Base-by-base conservation (phyloP, 2,113 vertebrate genomes). In the Paramisgurnus dabryanus region DNA sequence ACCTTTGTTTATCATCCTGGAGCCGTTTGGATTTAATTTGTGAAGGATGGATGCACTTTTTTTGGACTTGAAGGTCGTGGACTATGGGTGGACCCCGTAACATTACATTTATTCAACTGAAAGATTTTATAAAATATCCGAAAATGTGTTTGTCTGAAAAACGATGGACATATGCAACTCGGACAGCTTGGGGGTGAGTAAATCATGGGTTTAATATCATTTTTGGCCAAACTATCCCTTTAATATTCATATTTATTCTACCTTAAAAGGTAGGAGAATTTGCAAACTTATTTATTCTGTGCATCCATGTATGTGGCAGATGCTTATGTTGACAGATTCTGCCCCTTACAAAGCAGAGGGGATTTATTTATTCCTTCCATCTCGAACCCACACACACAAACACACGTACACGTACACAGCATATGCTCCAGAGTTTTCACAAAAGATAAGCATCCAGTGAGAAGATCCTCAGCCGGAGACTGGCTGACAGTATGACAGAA, bases 241-340 rank as follows among this genome's bases (percentile, higher is more conserved):
- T 58, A 58, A 58, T 58, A 58, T n/a, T 7, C 55, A 58, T 58
- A n/a, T n/a, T 22, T 0, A 22, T 22, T 22, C 22, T 22, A 22
- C 22, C 17, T 45, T 18, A 39, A 74, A 41, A 13, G 58, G 45
- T 17, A 61, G 57, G 7, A 58, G 70, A 73, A 61, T 74, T n/a
- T 61, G 40, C 39, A 15, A 45, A 60, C 10, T 27, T 9, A 55
- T 57, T 6, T 27, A 2, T 58, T 72, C 13, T 57, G 50, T 57
- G 41, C 9, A 55, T 73, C 57, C 40, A 18, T 57, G 49, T 39
- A 60, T 60, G 49, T 49, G 34, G 49, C 49, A 27, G 68, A 71
- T 53, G 68, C 39, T 71, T 71, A 15, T 22, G 68, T 55, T 71
- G 49, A 71, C 53, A 71, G 47, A 71, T 71, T 71, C 47, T 71